Evolutionary conservation across 1,140 invertebrate species (phyloP).

Genomic region (Papilio polyxenes): DNA sequence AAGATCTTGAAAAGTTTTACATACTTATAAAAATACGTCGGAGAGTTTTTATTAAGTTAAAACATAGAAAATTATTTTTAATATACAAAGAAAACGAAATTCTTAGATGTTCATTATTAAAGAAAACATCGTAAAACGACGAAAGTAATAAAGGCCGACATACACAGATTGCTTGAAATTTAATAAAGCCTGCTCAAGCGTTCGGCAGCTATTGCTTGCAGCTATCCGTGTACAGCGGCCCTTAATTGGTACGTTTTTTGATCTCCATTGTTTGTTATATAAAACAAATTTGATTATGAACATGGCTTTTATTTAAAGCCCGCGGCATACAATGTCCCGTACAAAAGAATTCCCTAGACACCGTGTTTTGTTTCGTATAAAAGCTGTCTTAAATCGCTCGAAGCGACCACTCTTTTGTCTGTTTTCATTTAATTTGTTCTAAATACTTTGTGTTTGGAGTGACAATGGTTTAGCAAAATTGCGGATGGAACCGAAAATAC

Average conservation of each 20-base stretch:
- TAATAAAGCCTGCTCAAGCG: not conserved
- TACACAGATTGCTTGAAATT: not conserved
- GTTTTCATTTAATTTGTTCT: not conserved
- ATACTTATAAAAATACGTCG: not conserved
- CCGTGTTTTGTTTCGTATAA: constrained; percentile 3
- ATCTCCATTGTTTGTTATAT: not conserved
- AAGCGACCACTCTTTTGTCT: not conserved
- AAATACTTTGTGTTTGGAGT: not conserved
- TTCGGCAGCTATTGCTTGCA: not conserved
- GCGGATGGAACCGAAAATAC: too few relatives aligned
- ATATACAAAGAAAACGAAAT: not conserved
- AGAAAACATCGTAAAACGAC: not conserved
- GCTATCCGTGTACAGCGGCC: not conserved
- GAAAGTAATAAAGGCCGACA: not conserved
- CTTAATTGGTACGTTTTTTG: constrained; percentile 3
- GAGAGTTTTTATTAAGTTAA: not conserved
- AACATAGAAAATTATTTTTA: not conserved
- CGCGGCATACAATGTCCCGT: not conserved
- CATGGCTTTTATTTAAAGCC: not conserved
- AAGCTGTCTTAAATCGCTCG: not conserved
- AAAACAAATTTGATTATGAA: not conserved
- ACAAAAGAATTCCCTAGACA: not conserved
- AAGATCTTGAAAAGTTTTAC: not conserved
- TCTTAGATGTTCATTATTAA: not conserved
- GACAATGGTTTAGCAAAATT: constrained; percentile 23